phyloP scores from a whole-genome alignment of 2,113 vertebrate genomes.

The Balaeniceps rex region DNA sequence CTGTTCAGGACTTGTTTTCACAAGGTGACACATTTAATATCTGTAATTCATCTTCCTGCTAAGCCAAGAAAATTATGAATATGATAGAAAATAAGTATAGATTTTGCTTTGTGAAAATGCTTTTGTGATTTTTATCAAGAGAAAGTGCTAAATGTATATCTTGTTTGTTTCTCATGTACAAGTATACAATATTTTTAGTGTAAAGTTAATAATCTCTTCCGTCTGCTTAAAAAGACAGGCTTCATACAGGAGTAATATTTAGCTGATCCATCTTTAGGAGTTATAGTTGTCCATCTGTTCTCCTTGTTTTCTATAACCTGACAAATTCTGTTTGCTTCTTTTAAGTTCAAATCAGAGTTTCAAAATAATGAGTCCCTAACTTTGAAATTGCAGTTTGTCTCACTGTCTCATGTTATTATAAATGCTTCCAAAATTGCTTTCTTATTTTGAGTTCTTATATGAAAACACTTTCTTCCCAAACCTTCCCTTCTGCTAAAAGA shows the following conservation, averaged over 20 bases:
- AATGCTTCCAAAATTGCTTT: not conserved
- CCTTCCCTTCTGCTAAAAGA: not conserved
- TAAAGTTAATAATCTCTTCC: not conserved
- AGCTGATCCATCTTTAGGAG: not conserved
- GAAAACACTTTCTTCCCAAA: not conserved
- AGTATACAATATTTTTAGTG: not conserved
- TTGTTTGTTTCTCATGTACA: not conserved
- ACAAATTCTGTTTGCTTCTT: not conserved
- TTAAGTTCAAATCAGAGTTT: not conserved
- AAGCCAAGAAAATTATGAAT: not conserved
- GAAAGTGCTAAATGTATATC: not conserved
- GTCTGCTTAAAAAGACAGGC: not conserved
- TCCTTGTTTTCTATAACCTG: not conserved
- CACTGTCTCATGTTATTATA: not conserved
- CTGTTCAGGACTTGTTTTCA: not conserved
- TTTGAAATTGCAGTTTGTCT: not conserved
- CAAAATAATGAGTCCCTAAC: not conserved
- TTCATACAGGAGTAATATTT: not conserved
- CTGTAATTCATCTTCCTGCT: not conserved
- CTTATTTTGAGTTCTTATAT: not conserved
- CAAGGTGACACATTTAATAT: not conserved
- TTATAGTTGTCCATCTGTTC: not conserved
- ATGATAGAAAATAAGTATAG: not conserved
- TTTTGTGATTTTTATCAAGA: not conserved
- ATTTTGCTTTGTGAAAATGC: not conserved